Evolutionary conservation across 1,140 invertebrate genomes (phyloP).

Genomic region (Eurytemora carolleeae): DNA sequence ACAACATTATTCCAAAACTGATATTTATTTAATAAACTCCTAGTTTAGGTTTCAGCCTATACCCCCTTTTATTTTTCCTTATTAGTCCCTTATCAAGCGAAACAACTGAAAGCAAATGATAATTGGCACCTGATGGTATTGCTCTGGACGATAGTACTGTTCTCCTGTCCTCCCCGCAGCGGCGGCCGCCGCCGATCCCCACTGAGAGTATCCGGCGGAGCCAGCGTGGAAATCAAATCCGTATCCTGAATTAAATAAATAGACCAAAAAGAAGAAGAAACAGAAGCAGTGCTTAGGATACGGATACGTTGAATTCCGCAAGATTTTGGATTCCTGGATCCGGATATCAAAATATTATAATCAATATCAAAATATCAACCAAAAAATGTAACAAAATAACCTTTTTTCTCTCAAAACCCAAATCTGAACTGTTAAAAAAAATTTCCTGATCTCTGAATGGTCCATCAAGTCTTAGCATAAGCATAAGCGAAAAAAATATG

Average conservation of each 20-base stretch:
- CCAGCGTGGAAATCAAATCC: background rate
- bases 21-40: no score
- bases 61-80: background rate
- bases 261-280: no score
- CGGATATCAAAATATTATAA: background rate
- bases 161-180: no score
- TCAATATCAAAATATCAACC: background rate
- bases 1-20: no score
- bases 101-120: background rate
- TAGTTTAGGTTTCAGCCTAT: background rate
- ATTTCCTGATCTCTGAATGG: no score
- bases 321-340: background rate
- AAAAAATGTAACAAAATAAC: background rate
- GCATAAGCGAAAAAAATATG: no score
- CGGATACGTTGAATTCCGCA: no score
- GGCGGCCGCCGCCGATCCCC: background rate
- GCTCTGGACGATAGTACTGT: no score
- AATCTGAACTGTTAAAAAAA: background rate
- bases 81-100: background rate
- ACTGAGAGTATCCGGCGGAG: background rate
- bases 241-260: background rate
- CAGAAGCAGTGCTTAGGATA: no score
- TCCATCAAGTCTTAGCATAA: no score
- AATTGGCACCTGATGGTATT: no score
- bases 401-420: background rate